These are phyloP conservation scores for Clanis bilineata DNA, from an alignment of 2,888 invertebrate species.

Conservation along the genomic window DNA sequence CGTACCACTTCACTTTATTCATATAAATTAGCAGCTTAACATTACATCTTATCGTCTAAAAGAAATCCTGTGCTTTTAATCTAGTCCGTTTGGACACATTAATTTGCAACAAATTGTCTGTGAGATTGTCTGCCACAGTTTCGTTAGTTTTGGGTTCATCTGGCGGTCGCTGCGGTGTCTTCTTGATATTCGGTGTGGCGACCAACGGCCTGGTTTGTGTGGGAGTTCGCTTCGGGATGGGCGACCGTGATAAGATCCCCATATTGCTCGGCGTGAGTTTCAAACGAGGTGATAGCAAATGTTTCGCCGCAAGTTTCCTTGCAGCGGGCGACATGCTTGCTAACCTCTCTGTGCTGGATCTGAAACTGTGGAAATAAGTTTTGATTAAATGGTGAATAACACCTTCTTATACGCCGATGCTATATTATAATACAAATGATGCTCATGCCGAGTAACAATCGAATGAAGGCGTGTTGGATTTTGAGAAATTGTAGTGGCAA, in stretches of 20 bases:
- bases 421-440: too few species aligned
- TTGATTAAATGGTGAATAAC: neutral
- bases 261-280: constrained; percentile 67
- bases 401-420: too few species aligned
- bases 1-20: constrained; percentile 14
- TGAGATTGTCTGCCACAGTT: constrained; percentile 77
- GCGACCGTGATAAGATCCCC: constrained; percentile 57
- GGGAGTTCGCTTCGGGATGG: constrained; percentile 48
- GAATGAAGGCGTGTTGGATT: too few species aligned
- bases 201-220: constrained; percentile 45
- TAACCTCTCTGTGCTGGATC: constrained; percentile 89
- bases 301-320: constrained; percentile 88
- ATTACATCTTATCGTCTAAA: constrained; percentile 34
- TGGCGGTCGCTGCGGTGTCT: constrained; percentile 29
- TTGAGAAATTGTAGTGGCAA: too few species aligned
- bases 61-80: constrained; percentile 93
- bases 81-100: constrained; percentile 87
- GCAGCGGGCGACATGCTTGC: constrained; percentile 98
- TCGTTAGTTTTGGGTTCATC: constrained; percentile 28
- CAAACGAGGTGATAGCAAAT: constrained; percentile 71
- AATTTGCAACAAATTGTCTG: constrained; percentile 93
- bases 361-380: constrained; percentile 62
- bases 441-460: too few species aligned
- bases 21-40: constrained; percentile 14
- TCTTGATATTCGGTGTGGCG: constrained; percentile 45